Evolutionary conservation across 2,888 invertebrate genomes (phyloP).

Genomic region (Pachydiplax longipennis): DNA sequence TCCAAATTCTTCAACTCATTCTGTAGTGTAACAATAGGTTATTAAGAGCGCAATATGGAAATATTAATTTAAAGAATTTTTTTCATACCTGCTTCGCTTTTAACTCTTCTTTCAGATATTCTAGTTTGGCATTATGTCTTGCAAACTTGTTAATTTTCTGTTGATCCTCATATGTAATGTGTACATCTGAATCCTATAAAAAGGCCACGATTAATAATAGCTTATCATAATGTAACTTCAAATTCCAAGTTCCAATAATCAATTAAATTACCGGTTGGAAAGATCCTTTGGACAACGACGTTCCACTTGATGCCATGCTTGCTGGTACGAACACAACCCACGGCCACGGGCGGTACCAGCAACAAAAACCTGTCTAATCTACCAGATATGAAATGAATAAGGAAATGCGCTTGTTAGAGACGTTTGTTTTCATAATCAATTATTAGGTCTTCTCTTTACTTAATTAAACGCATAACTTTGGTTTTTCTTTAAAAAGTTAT

Average conservation of each 20-base stretch:
- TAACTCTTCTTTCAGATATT: slow-evolving; percentile 55
- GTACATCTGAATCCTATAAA: slow-evolving; percentile 83
- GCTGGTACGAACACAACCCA: not conserved
- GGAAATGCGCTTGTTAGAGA: slow-evolving; percentile 12
- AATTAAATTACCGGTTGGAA: slow-evolving; percentile 23
- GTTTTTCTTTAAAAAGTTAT: not conserved
- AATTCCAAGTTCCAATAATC: not conserved
- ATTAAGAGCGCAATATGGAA: not conserved
- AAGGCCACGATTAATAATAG: slow-evolving; percentile 48
- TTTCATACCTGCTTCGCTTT: slow-evolving; percentile 11
- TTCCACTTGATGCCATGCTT: not conserved
- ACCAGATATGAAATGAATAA: not conserved
- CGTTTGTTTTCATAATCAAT: slow-evolving; percentile 36
- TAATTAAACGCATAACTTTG: not conserved
- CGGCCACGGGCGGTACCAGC: not conserved
- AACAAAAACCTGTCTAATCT: not conserved
- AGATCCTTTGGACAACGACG: slow-evolving; percentile 32
- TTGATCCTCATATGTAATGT: slow-evolving; percentile 96
- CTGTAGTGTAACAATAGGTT: slow-evolving; percentile 59
- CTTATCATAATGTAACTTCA: not conserved
- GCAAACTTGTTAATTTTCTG: slow-evolving; percentile 87
- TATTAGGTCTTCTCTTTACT: not conserved
- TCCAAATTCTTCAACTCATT: slow-evolving; percentile 91
- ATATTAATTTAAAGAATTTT: not conserved
- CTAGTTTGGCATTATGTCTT: slow-evolving; percentile 52